A percentile compares a stretch with the other conserved stretches of the same genome.
These are phyloP conservation scores for Poliocrania exsul DNA, from an alignment of 2,797 vertebrate species.

Conservation along the genomic window DNA sequence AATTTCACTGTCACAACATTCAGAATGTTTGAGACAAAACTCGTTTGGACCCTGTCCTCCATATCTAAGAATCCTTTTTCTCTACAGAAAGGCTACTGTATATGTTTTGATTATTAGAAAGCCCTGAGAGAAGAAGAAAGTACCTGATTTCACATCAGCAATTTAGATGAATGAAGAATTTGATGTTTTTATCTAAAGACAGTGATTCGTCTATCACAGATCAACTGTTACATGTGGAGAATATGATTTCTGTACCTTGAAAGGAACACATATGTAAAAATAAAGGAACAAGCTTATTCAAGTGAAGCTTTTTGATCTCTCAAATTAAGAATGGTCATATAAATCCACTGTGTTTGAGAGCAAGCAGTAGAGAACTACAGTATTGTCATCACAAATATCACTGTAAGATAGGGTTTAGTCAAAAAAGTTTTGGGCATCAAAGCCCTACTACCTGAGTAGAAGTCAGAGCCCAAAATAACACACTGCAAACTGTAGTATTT, in stretches of 20 bases:
- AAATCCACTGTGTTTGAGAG: not conserved
- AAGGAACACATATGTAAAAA: not conserved
- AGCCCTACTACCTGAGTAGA: not conserved
- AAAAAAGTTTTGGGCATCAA: not conserved
- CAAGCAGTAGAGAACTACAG: not conserved
- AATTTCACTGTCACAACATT: not conserved
- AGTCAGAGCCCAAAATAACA: not conserved
- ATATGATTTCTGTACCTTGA: not conserved
- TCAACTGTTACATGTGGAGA: not conserved
- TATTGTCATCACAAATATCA: not conserved
- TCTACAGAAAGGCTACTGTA: not conserved
- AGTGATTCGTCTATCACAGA: not conserved
- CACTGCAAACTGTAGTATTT: not conserved
- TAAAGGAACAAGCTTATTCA: not conserved
- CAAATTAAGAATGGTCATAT: not conserved
- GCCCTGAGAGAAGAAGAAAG: not conserved
- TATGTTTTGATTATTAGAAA: not conserved
- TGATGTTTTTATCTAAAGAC: not conserved
- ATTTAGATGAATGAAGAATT: not conserved
- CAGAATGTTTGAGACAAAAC: not conserved
- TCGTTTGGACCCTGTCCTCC: fast-evolving
- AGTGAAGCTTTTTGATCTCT: not conserved
- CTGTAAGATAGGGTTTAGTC: fast-evolving
- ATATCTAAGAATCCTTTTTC: not conserved
- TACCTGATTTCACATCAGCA: not conserved